Percentiles rank a stretch among this genome's conserved stretches.
Conservation (phyloP, 2,888 invertebrate species). For the Drosophila siamana region DNA sequence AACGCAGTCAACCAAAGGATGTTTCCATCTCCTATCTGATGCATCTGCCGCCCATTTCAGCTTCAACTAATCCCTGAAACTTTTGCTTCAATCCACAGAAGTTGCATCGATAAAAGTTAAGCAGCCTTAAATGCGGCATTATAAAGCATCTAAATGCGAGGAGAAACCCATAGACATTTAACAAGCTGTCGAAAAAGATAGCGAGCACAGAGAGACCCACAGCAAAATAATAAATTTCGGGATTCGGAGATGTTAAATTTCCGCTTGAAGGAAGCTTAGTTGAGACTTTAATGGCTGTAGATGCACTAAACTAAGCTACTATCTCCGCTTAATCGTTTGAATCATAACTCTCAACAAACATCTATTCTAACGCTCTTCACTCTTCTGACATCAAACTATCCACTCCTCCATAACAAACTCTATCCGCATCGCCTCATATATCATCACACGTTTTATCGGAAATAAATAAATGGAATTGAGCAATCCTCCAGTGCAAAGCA, state of each 20-base stretch:
- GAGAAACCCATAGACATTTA: conserved; percentile 1
- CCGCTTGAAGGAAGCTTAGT: too few relatives aligned
- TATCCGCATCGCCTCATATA: neutral
- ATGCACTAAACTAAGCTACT: too few relatives aligned
- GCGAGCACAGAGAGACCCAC: too few relatives aligned
- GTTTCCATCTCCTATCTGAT: conserved; percentile 33
- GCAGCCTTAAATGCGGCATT: conserved; percentile 30
- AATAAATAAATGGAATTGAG: neutral
- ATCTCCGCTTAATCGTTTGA: too few relatives aligned
- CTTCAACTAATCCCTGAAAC: conserved; percentile 45
- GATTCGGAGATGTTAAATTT: too few relatives aligned
- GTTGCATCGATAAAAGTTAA: conserved; percentile 41
- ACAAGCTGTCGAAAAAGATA: neutral
- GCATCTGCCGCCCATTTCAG: conserved; percentile 5
- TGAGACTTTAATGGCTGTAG: too few relatives aligned
- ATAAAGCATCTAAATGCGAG: conserved; percentile 3
- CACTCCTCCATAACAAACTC: neutral
- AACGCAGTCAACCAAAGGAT: conserved; percentile 56
- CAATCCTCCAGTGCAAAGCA: too few relatives aligned
- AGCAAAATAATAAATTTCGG: neutral
- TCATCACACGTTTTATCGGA: neutral
- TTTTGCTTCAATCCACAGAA: conserved; percentile 39
- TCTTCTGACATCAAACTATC: too few relatives aligned
- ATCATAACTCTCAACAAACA: too few relatives aligned
- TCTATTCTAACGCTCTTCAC: too few relatives aligned